phyloP scores from a whole-genome alignment of 2,797 vertebrate species.

The Allobates femoralis region DNA sequence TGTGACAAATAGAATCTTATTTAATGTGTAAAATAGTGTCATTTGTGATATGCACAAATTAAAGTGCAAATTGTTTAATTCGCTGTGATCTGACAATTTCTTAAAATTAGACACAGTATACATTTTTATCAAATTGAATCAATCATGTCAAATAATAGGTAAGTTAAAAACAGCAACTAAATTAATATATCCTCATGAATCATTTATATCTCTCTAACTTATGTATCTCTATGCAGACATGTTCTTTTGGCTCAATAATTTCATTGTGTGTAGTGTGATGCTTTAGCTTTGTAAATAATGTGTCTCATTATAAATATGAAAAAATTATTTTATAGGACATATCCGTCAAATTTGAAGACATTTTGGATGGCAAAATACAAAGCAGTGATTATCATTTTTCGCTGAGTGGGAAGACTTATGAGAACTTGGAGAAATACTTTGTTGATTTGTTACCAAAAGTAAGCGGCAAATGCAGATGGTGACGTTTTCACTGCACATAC shows the following conservation, averaged over 20 bases:
- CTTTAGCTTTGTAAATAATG: background rate
- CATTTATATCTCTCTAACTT: too few species aligned
- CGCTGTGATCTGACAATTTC: too few species aligned
- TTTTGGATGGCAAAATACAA: constrained; percentile 35
- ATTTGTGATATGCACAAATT: too few species aligned
- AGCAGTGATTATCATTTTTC: constrained; percentile 75
- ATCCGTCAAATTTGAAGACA: constrained; percentile 62
- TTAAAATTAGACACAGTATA: too few species aligned
- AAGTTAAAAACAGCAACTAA: too few species aligned
- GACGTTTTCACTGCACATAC: background rate
- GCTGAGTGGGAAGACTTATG: constrained; percentile 76
- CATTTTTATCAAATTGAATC: too few species aligned
- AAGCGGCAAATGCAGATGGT: constrained; percentile 46
- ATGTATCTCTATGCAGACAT: too few species aligned
- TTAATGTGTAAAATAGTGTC: too few species aligned
- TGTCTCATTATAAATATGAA: background rate
- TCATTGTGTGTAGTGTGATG: background rate
- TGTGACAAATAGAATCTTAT: too few species aligned
- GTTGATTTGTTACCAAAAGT: constrained; percentile 78
- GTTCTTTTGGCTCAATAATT: background rate
- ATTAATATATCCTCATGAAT: too few species aligned
- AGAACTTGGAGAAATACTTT: constrained; percentile 74
- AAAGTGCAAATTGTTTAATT: too few species aligned
- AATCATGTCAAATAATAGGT: too few species aligned
- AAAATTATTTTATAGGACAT: constrained; percentile 68